phyloP scores from a whole-genome alignment of 2,113 vertebrate species.

The Loxodonta africana region DNA sequence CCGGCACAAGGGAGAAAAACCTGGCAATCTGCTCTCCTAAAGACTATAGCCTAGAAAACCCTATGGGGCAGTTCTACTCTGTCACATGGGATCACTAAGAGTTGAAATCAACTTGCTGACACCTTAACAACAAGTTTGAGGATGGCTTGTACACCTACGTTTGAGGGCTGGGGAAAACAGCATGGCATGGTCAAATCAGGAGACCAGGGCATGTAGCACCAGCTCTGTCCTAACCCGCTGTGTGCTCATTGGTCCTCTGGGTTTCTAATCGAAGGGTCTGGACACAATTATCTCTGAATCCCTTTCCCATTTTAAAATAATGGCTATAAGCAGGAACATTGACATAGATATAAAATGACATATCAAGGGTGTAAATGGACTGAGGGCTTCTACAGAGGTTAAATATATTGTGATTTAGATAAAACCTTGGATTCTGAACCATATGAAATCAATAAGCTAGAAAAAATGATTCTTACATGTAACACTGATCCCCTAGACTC shows the following conservation, averaged over 20 bases:
- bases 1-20: background rate
- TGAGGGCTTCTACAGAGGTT: background rate
- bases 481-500: background rate
- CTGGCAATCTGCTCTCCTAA: background rate
- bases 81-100: background rate
- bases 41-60: background rate
- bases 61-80: background rate
- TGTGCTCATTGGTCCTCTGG: background rate
- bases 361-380: background rate
- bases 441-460: constrained; percentile 34
- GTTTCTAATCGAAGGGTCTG: background rate
- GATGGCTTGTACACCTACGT: background rate
- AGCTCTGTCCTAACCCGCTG: background rate
- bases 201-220: background rate
- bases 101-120: background rate
- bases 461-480: background rate
- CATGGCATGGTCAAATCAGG: background rate
- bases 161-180: background rate
- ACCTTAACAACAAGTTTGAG: background rate
- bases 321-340: background rate
- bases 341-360: background rate
- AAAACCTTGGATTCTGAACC: constrained; percentile 31
- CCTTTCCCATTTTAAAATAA: constrained; percentile 1
- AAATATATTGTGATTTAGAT: constrained; percentile 40
- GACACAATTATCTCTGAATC: constrained; percentile 25